Percentiles rank a stretch among this genome's conserved stretches.
phyloP scores from a whole-genome alignment of 2,888 invertebrate genomes.

The Eueremaeus valkanovi region DNA sequence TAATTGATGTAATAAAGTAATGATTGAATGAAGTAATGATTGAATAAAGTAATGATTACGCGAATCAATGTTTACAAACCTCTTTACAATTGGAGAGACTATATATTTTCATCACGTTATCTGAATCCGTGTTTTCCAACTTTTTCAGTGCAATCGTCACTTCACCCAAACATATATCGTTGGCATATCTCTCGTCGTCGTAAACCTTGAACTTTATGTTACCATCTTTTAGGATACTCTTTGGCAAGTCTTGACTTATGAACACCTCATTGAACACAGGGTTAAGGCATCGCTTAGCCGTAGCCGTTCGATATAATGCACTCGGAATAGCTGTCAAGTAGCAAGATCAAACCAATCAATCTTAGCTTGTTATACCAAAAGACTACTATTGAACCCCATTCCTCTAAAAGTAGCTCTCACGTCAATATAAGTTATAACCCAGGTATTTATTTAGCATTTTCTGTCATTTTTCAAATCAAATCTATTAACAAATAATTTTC shows the following conservation, averaged over 20 bases:
- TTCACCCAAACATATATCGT: constrained; percentile 43
- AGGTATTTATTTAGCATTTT: too few relatives aligned
- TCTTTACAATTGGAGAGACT: background rate
- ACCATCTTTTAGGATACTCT: constrained; percentile 40
- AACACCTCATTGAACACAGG: constrained; percentile 38
- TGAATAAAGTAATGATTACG: background rate
- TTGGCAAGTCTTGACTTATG: constrained; percentile 34
- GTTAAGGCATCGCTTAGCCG: constrained; percentile 37
- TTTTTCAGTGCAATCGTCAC: constrained; percentile 40
- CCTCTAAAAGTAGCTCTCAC: too few relatives aligned
- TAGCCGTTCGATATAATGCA: constrained; percentile 40
- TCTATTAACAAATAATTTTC: too few relatives aligned
- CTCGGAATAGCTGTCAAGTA: constrained; percentile 38
- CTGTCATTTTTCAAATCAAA: too few relatives aligned
- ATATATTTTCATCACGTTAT: background rate
- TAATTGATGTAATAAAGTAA: background rate
- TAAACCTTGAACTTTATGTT: constrained; percentile 36
- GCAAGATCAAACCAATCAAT: too few relatives aligned
- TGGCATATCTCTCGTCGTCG: constrained; percentile 43
- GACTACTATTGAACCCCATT: too few relatives aligned
- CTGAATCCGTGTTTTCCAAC: background rate
- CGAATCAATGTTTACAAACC: constrained; percentile 10
- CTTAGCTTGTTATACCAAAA: too few relatives aligned
- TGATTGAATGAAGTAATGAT: background rate
- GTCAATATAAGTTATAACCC: too few relatives aligned